Base-by-base conservation (phyloP, 2,888 invertebrate species). In the Cheilosia soror region DNA sequence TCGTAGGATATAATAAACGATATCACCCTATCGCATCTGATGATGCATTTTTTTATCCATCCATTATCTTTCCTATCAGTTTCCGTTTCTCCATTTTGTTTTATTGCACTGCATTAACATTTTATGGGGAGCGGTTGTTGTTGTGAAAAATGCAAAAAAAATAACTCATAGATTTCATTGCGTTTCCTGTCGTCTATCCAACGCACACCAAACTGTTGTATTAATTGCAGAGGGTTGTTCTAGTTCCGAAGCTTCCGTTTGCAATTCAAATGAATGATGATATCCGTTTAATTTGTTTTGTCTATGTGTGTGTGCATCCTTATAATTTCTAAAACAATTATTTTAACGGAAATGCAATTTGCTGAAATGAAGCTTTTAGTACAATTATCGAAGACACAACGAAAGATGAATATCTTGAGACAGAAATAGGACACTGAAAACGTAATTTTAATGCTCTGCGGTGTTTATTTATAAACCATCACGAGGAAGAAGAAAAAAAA, bases 331-430 rank as follows among this genome's bases (percentile, higher is more conserved):
- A 57, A 73, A 79, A 73, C 63, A 83, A 78, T 83, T 83, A 83
- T 72, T 78, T 78, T 49, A 55, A 66, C 49, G 66, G 66, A 83
- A 79, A 83, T 68, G 83, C 78, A 83, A 73, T 83, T 78, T 55
- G 51, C 77, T 60, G 13, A 37, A 42, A 42, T 29, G 42, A 51
- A 33, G 69, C 73, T 65, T 71, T 73, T 65, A 84, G 63, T 73
- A 15, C 44, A 83, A 83, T 73, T 84, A 69, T 63, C n/a, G 27
- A 33, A 9, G 60, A 57, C 9, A 42, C n/a, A 29, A 51, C 37
- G 11, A 44, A n/a, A 47, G 20, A 20, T 9, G 4, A 66, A 40
- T 53, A 57, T 72, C 77, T 77, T 68, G 47, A 60, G 77, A 77
- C 47, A 55, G 63, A 78, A 72, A 60, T 72, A 68, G 82, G 51